Evolutionary conservation across 64 coral and sea anemone genomes (phyloP), one percentile per base, ranked within the genome.

Genomic region (Catalaphyllia jardinei): DNA sequence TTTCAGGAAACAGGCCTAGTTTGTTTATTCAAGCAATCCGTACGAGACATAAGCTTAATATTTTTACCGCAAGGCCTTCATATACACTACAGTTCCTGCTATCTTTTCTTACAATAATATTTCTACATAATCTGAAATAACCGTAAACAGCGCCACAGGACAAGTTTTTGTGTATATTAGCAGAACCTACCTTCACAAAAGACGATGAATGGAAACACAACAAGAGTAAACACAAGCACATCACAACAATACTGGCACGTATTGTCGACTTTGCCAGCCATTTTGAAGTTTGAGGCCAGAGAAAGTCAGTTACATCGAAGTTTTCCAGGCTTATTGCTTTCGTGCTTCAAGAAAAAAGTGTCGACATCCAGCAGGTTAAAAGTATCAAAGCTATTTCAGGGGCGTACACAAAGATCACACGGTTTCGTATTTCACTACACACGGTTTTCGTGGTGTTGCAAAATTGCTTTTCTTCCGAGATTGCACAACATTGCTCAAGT

Each of bases 111-210:
- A 12, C 59, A 65, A 77, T 77, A 51, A 50, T 71, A 85, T 67
- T 51, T 50, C 7, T n/a, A 69, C 22, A 20, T 19, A 24, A 22
- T 6, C 29, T 62, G 3, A 50, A 71, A 79, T 79, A 79, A 79
- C 76, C 10, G 51, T 79, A 85, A 85, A 69, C 60, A 71, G 25
- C 81, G 39, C 81, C 30, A 25, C 80, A 64, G 31, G 59, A 29
- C 16, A 39, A 64, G 31, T 25, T 51, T 10, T 71, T 69, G 28
- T 49, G 16, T 20, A 39, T 2, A 35, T 20, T 49, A 67, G 57
- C 22, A 18, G 61, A 39, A 5, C 80, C 51, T 85, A 85, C 81
- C 81, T 51, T 85, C 31, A 69, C 81, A 69, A 69, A 71, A 85
- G 22, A 19, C 62, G 62, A 85, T 71, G 62, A 85, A 85, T 85